phyloP scores from a whole-genome alignment of 2,113 vertebrate genomes.

The Danionella cerebrum region DNA sequence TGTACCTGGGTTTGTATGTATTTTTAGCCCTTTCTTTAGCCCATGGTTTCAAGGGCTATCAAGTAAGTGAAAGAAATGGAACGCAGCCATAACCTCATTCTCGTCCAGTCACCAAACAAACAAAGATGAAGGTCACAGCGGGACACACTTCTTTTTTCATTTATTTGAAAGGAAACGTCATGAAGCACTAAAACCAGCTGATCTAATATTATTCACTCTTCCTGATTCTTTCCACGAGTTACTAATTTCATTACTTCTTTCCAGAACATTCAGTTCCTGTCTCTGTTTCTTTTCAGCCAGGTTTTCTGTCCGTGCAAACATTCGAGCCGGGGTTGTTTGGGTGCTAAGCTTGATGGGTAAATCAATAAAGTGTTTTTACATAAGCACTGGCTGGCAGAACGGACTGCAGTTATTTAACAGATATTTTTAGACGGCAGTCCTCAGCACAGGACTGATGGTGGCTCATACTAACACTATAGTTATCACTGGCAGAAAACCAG shows the following conservation, averaged over 20 bases:
- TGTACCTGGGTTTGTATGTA: too few species aligned
- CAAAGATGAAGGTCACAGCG: too few species aligned
- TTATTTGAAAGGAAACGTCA: too few species aligned
- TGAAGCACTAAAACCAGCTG: conserved; percentile 13
- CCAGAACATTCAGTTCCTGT: neutral
- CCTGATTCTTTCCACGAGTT: conserved; percentile 23
- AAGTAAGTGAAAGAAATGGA: too few species aligned
- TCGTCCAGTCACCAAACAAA: too few species aligned
- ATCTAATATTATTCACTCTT: conserved; percentile 6
- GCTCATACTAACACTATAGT: neutral
- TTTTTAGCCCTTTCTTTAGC: too few species aligned
- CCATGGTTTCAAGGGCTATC: too few species aligned
- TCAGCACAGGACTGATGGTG: neutral
- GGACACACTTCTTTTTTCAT: too few species aligned
- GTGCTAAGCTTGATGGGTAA: neutral
- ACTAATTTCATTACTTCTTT: neutral
- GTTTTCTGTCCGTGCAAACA: neutral
- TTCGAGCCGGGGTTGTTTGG: neutral
- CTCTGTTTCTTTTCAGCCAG: neutral
- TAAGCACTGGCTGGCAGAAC: neutral
- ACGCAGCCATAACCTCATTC: too few species aligned
- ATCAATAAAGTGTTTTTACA: neutral
- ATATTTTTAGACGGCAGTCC: too few species aligned
- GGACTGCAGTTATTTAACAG: neutral
- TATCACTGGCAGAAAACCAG: too few species aligned